phyloP scores from a whole-genome alignment of 2,888 invertebrate genomes.

The Venustoraphidia nigricollis region DNA sequence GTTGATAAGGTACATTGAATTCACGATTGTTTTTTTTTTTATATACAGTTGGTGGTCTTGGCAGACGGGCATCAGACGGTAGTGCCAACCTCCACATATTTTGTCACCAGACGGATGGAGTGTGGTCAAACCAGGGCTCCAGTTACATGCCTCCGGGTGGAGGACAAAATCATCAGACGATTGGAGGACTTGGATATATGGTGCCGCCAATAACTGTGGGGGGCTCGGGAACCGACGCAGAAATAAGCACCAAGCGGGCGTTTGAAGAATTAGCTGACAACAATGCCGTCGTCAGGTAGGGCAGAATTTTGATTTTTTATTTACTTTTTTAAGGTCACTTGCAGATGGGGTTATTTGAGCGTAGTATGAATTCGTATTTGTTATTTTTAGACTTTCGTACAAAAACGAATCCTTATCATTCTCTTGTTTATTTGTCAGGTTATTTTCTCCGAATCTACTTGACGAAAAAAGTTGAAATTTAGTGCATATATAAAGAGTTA shows the following conservation, averaged over 20 bases:
- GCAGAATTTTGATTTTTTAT: neutral
- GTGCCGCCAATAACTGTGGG: neutral
- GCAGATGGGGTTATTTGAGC: no score
- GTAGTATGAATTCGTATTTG: no score
- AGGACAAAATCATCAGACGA: neutral
- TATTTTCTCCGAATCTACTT: no score
- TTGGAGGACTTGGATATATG: neutral
- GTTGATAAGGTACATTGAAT: neutral
- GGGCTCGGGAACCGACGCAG: constrained; percentile 2
- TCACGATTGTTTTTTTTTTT: constrained; percentile 11
- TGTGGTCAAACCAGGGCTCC: constrained; percentile 39
- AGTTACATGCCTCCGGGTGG: constrained; percentile 21
- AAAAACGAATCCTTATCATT: no score
- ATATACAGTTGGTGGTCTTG: constrained; percentile 55
- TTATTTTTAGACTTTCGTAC: no score
- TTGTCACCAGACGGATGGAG: constrained; percentile 32
- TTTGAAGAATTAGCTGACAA: constrained; percentile 33
- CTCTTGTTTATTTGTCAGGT: no score
- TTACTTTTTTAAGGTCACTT: neutral
- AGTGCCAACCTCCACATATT: constrained; percentile 79
- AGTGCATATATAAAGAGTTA: no score
- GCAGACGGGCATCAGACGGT: constrained; percentile 87
- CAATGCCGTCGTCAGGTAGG: constrained; percentile 32
- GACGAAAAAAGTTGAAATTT: no score
- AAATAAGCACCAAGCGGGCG: constrained; percentile 12